Evolutionary conservation across 2,888 invertebrate species (phyloP), one percentile per base, ranked within the genome.

Genomic region (Enchytraeus crypticus): DNA sequence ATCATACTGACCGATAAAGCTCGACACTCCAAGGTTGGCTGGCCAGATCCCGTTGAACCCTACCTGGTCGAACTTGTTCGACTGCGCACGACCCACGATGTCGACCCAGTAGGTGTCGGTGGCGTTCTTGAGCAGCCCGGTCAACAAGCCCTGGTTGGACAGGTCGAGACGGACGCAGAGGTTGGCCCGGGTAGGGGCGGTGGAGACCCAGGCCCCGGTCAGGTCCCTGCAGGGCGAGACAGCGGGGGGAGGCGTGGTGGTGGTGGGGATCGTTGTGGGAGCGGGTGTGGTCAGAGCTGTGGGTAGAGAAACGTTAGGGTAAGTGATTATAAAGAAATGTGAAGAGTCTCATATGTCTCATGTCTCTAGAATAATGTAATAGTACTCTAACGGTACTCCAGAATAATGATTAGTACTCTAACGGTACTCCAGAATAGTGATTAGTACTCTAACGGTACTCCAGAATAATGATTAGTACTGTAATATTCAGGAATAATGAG

Each of bases 21-120:
- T 34, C 33, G 33, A 33, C 18, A 54, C 54, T 32, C 54, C 54
- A n/a, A 34, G 23, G 5, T 18, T 1, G 33, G 32, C 34, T 26
- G 54, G 54, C 34, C 38, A 38, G 33, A 54, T 38, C 3, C 54
- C 54, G 27, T 32, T 32, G 54, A 54, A 54, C 18, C 54, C 54
- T 32, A 54, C 14, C 0, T 23, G 33, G 14, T 38, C 54, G 38
- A 23, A 54, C 33, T 1, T 21, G 1, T 14, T 18, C 21, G 21
- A 0, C 43, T 54, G 26, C 54, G 54, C 18, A n/a, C 43, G 8
- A 1, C 54, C 54, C 23, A 54, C 54, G 23, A 54, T 14, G 3
- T 54, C 54, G 38, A 54, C 18, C 54, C 34, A 54, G 43, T 23
- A 54, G 2, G 54, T 34, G 54, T 54, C 54, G 1, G 54, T 38